Percentiles rank a stretch among this genome's conserved stretches.
Evolutionary conservation across 1,140 invertebrate genomes (phyloP).

Genomic region (Argopecten irradians): DNA sequence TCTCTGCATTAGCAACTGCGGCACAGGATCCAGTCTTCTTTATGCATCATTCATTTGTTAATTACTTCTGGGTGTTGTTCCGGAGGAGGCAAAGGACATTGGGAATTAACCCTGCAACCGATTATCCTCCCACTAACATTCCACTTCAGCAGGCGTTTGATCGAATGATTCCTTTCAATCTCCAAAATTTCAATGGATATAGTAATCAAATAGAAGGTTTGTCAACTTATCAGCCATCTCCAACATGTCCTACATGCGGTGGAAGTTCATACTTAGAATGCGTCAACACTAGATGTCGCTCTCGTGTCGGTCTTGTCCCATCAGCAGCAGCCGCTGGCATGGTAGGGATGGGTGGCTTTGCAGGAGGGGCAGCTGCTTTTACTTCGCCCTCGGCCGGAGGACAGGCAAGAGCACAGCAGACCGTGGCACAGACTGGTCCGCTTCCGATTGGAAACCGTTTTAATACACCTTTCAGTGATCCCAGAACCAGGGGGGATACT

Average conservation of each 20-base stretch:
- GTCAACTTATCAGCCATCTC: conserved; percentile 39
- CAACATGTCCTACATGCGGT: conserved; percentile 42
- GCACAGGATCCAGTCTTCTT: conserved; percentile 35
- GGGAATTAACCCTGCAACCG: conserved; percentile 35
- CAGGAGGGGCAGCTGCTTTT: not conserved
- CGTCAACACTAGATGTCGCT: not conserved
- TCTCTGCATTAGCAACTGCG: conserved; percentile 19
- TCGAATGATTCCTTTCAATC: not conserved
- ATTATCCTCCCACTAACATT: conserved; percentile 30
- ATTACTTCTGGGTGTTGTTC: conserved; percentile 35
- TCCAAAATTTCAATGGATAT: conserved; percentile 41
- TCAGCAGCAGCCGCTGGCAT: not conserved
- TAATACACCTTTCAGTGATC: not conserved
- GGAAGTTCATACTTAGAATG: conserved; percentile 28
- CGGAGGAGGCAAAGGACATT: conserved; percentile 24
- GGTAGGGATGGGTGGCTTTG: not conserved
- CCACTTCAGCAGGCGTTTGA: not conserved
- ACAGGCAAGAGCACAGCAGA: not conserved
- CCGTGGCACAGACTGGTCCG: not conserved
- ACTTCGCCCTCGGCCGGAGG: not conserved
- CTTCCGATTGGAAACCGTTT: not conserved
- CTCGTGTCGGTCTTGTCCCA: not conserved
- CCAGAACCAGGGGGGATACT: not conserved
- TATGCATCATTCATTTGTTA: conserved; percentile 25
- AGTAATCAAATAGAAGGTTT: conserved; percentile 31